phyloP scores from a whole-genome alignment of 2,797 vertebrate genomes.

The Pempheris klunzingeri region DNA sequence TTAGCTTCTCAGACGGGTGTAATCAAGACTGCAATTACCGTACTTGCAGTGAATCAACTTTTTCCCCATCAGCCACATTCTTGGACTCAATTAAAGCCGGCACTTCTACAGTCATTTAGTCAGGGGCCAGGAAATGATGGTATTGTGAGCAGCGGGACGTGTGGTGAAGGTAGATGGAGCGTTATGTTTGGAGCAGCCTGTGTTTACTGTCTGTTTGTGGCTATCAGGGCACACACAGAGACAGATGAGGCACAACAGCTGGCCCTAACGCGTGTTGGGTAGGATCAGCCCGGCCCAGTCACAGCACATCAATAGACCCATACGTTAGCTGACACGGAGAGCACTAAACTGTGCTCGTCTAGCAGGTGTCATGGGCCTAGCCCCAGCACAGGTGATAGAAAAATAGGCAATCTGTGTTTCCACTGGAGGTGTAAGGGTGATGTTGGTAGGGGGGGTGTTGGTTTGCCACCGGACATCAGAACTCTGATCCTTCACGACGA shows the following conservation, averaged over 20 bases:
- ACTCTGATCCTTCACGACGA: conserved; percentile 72
- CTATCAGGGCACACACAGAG: conserved; percentile 65
- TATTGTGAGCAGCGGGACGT: conserved; percentile 54
- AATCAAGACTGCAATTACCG: conserved; percentile 80
- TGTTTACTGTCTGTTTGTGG: conserved; percentile 70
- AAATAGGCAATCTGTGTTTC: conserved; percentile 80
- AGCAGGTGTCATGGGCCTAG: conserved; percentile 75
- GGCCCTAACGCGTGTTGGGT: conserved; percentile 79
- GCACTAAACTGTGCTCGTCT: conserved; percentile 74
- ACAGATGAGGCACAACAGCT: conserved; percentile 81
- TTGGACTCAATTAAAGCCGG: conserved; percentile 74
- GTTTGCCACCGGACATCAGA: conserved; percentile 75
- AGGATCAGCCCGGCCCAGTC: conserved; percentile 81
- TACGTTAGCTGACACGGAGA: conserved; percentile 83
- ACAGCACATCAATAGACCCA: conserved; percentile 83
- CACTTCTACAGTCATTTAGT: conserved; percentile 70
- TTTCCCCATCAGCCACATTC: conserved; percentile 64
- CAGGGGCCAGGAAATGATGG: conserved; percentile 52
- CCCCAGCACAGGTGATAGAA: conserved; percentile 70
- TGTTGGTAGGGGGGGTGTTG: background rate
- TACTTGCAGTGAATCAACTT: conserved; percentile 69
- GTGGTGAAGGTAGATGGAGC: conserved; percentile 67
- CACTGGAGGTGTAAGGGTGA: conserved; percentile 22
- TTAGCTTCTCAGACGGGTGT: conserved; percentile 68
- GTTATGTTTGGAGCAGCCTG: conserved; percentile 65